These are phyloP conservation scores for Drosophila lacertosa DNA, from an alignment of 1,140 invertebrate species.

Conservation along the genomic window DNA sequence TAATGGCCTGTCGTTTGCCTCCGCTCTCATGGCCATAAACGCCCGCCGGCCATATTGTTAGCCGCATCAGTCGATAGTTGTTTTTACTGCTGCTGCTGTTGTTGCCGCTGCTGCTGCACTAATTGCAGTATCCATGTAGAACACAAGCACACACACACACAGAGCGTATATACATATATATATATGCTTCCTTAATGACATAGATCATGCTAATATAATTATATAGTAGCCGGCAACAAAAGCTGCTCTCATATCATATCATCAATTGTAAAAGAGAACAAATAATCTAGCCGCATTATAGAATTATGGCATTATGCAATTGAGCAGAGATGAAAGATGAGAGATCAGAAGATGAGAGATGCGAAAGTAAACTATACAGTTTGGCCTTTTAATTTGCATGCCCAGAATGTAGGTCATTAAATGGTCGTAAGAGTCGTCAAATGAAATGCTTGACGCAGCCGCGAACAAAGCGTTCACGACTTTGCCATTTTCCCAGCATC, in stretches of 20 bases:
- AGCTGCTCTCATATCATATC: slow-evolving; percentile 63
- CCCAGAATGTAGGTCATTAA: slow-evolving; percentile 42
- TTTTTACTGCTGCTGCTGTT: slow-evolving; percentile 35
- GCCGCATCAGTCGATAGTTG: slow-evolving; percentile 68
- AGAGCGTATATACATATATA: slow-evolving; percentile 18
- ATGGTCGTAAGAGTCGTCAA: slow-evolving; percentile 26
- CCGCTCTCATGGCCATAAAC: slow-evolving; percentile 67
- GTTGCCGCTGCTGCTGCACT: slow-evolving; percentile 50
- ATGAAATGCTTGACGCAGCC: slow-evolving; percentile 44
- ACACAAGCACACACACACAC: slow-evolving; percentile 18
- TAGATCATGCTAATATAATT: slow-evolving; percentile 82
- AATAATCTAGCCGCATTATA: slow-evolving; percentile 14
- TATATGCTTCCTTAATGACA: slow-evolving; percentile 68
- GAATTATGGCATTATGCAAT: slow-evolving; percentile 27
- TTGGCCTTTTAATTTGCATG: slow-evolving; percentile 33
- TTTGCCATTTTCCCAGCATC: slow-evolving; percentile 44
- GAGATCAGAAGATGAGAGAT: background rate
- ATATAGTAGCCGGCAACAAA: slow-evolving; percentile 47
- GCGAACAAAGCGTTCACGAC: slow-evolving; percentile 33
- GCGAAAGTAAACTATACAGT: slow-evolving; percentile 10
- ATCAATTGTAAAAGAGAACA: slow-evolving; percentile 50
- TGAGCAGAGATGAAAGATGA: slow-evolving; percentile 17
- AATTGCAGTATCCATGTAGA: slow-evolving; percentile 63
- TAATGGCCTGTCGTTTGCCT: slow-evolving; percentile 76
- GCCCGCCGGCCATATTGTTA: slow-evolving; percentile 77